These are phyloP conservation scores for Ranitomeya variabilis DNA, from an alignment of 2,113 vertebrate species.

Conservation along the genomic window DNA sequence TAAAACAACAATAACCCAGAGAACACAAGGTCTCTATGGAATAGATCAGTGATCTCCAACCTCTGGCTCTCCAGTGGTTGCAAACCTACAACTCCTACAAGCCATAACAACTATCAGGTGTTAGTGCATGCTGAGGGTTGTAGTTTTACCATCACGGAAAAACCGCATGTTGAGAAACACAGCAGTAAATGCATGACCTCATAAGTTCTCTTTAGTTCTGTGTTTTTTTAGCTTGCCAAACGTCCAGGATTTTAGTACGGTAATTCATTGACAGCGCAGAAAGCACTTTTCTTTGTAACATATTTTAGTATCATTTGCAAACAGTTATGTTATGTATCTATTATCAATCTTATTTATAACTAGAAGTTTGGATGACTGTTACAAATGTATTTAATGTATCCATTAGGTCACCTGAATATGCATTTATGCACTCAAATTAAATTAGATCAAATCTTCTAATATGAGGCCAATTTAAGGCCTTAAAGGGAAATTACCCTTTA, in stretches of 20 bases:
- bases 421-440: neutral
- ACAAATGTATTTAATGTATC: neutral
- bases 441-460: neutral
- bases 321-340: neutral
- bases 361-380: neutral
- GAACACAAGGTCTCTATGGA: constrained; percentile 9
- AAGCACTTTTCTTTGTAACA: neutral
- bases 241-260: no score
- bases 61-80: neutral
- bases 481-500: neutral
- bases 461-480: neutral
- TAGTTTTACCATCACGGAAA: neutral
- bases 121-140: neutral
- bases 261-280: neutral
- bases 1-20: neutral
- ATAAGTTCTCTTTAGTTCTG: neutral
- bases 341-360: neutral
- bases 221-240: neutral
- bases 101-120: neutral
- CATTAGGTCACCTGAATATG: neutral
- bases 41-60: neutral
- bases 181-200: neutral
- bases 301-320: neutral
- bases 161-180: neutral
- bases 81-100: neutral